Base-by-base conservation (phyloP, 2,888 invertebrate species). In the Chironomus tentans region DNA sequence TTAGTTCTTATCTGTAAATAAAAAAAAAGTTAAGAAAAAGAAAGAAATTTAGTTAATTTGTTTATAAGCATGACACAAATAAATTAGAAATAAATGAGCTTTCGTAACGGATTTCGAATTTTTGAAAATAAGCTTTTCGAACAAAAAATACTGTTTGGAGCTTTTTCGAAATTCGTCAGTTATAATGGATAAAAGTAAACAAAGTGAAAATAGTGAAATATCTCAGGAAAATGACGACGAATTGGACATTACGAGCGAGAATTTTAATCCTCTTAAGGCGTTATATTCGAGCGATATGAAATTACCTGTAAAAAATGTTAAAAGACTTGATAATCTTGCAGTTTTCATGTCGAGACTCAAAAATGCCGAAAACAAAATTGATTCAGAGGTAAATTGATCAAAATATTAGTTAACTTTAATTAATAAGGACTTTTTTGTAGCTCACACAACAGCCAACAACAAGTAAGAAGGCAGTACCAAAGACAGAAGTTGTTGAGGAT, bases 201-300 rank as follows among this genome's bases (percentile, higher is more conserved):
- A 38, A 56, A 50, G 71, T 71, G 68, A 47, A 21, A 18, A 68
- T 7, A 48, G 10, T n/a, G 62, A 46, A 61, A 56, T 72, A 68
- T 68, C 73, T 47, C 48, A 62, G 24, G 76, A 77, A 56, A 13
- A 24, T 4, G 74, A 74, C 0, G 81, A 81, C 10, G 80, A 24
- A 70, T 80, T 90, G 76, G 87, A 90, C 79, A 83, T 86, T 71
- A 83, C 80, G 56, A 88, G 88, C 81, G 85, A 85, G 6, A 81
- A 84, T 70, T 94, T 91, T 79, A 87, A 93, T 83, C 90, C 93
- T 0, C 56, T 92, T 2, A 89, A 89, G 81, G 92, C 90, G 0
- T 83, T 94, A 13, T 89, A 89, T 79, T 87, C 89, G 0, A 78
- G 85, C 0, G 87, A 87, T 79, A 80, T 87, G 0, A 83, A 83